Evolutionary conservation across 2,888 invertebrate genomes (phyloP), one percentile per base, ranked within the genome.

Genomic region (Hypomecis punctinalis): DNA sequence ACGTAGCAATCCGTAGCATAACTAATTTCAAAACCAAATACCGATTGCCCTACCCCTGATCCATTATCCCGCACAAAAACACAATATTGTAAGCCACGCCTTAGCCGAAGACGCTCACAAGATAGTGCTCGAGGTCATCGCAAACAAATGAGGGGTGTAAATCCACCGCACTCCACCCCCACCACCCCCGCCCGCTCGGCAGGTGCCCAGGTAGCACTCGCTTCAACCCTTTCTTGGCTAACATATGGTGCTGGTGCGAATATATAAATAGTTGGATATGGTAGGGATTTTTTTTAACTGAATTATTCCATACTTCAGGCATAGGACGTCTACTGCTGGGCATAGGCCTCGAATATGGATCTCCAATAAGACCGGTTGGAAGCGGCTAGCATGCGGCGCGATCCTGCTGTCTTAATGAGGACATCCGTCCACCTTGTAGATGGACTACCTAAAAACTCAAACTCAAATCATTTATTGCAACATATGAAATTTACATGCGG

Each of bases 71-170:
- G 51, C 67, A 74, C 75, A 74, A 79, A 76, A 76, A 76, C 78
- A 76, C 73, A 67, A 79, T 76, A 80, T 82, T 81, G 75, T 84
- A 78, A 82, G 74, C 84, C 77, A 65, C 75, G 75, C 75, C 79
- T 86, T 83, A 88, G 82, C 81, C 85, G 89, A 86, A 88, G 81
- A 83, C 86, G 65, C 61, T 61, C 82, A 81, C 81, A 76, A 89
- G 89, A 90, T 89, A 90, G 84, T 85, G 82, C 86, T 86, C 75
- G 91, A 94, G 94, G 94, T 94, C 94, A 94, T 94, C 94, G 94
- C 94, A 94, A 94, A 94, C 94, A 94, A 94, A 94, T 94, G 94
- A 94, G 94, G 94, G 92, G 94, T 91, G 94, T 94, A 94, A 94
- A 94, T 94, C 94, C 94, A 85, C 90, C 89, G 87, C 83, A 58